Conservation (phyloP, 2,113 vertebrate species). For the Anhinga anhinga region DNA sequence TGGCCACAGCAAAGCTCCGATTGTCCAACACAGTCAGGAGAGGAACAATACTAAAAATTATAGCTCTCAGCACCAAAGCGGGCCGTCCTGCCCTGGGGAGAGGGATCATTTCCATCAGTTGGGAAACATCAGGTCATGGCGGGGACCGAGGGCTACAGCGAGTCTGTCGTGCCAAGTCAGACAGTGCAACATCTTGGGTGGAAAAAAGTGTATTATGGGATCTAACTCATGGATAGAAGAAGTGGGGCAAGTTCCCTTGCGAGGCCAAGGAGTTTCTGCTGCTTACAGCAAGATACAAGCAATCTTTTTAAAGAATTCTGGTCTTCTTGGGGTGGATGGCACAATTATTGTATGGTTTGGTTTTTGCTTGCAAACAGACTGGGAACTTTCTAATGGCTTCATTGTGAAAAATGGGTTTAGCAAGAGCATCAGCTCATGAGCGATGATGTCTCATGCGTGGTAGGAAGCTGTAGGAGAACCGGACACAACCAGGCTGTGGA, state of each 20-base stretch:
- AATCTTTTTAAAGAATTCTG: background rate
- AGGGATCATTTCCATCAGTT: background rate
- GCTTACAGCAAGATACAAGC: background rate
- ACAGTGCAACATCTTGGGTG: background rate
- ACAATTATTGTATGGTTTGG: background rate
- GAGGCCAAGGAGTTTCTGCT: background rate
- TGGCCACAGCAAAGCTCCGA: fast-evolving
- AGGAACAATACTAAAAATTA: background rate
- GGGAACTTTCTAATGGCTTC: background rate
- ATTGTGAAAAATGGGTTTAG: background rate
- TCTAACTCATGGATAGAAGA: background rate
- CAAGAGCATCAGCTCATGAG: background rate
- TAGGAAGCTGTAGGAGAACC: background rate
- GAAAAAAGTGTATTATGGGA: background rate
- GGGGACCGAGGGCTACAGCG: fast-evolving
- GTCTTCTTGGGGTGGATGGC: background rate
- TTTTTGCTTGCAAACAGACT: background rate
- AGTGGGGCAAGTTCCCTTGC: fast-evolving
- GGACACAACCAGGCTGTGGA: background rate
- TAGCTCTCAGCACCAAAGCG: background rate
- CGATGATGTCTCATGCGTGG: background rate
- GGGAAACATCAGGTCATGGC: background rate
- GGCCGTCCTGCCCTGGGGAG: background rate
- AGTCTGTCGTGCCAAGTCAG: fast-evolving
- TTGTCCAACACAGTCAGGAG: background rate